Evolutionary conservation across 2,113 vertebrate species (phyloP).

Genomic region (Prietella phreatophila): DNA sequence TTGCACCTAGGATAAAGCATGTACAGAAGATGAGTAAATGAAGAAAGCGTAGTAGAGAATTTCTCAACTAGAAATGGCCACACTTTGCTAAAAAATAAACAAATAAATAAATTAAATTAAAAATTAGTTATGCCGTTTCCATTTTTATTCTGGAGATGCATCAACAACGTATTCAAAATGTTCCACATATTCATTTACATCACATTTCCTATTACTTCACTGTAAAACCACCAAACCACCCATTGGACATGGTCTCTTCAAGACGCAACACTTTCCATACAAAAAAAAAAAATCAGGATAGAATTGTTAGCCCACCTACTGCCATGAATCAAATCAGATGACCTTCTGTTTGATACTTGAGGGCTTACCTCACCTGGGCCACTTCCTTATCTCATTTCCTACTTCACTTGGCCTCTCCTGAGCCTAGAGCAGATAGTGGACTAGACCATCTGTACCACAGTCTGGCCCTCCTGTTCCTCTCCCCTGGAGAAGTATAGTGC

Average conservation of each 20-base stretch:
- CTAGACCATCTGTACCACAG: conserved; percentile 71
- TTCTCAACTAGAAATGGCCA: not conserved
- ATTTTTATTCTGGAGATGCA: not conserved
- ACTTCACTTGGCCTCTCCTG: conserved; percentile 33
- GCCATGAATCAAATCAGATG: conserved; percentile 24
- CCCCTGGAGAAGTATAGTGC: conserved; percentile 51
- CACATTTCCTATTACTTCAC: not conserved
- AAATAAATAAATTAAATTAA: not conserved
- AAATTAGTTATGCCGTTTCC: not conserved
- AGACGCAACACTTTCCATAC: not conserved
- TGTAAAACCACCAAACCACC: not conserved
- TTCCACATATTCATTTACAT: not conserved
- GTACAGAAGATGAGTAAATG: not conserved
- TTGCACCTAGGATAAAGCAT: not conserved
- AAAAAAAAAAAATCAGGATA: not conserved
- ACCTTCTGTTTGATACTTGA: conserved; percentile 47
- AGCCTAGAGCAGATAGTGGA: conserved; percentile 48
- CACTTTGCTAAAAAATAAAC: not conserved
- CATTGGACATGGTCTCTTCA: not conserved
- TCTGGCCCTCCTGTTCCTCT: conserved; percentile 61
- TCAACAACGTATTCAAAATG: not conserved
- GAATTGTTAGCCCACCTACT: not conserved
- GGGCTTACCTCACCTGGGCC: conserved; percentile 54
- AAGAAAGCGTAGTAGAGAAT: not conserved
- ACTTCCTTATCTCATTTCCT: conserved; percentile 67